These are phyloP conservation scores for Plagiodera versicolora DNA, from an alignment of 2,888 invertebrate species.

Conservation along the genomic window DNA sequence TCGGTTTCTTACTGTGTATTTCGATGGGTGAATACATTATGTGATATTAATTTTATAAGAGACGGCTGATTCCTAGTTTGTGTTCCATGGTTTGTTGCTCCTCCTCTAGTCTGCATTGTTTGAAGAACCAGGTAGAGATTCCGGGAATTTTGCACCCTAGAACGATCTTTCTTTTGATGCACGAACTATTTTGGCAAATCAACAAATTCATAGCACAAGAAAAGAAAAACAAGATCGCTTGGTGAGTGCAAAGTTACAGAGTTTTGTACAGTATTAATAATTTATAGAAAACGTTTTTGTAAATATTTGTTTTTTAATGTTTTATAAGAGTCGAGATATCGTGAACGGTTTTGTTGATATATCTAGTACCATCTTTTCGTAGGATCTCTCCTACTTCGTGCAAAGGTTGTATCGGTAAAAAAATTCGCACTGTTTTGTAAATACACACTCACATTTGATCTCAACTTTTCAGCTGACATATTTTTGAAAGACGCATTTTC, in stretches of 20 bases:
- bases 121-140: too few species aligned
- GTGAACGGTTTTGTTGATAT: background rate
- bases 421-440: background rate
- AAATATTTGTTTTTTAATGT: background rate
- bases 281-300: background rate
- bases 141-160: too few species aligned
- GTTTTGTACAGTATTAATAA: background rate
- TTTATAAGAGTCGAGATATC: background rate
- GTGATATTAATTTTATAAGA: constrained; percentile 29
- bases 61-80: background rate
- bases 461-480: background rate
- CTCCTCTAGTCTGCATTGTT: background rate
- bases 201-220: too few species aligned
- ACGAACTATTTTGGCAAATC: too few species aligned
- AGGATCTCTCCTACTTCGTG: background rate
- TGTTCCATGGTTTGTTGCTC: background rate
- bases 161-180: too few species aligned
- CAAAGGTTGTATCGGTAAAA: too few species aligned
- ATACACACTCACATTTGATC: background rate
- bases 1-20: background rate
- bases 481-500: background rate
- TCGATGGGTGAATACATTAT: constrained; percentile 23
- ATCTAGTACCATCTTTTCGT: background rate
- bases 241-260: background rate
- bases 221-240: too few species aligned